Base-by-base conservation (phyloP, 2,113 vertebrate genomes). In the Acrocephalus arundinaceus region DNA sequence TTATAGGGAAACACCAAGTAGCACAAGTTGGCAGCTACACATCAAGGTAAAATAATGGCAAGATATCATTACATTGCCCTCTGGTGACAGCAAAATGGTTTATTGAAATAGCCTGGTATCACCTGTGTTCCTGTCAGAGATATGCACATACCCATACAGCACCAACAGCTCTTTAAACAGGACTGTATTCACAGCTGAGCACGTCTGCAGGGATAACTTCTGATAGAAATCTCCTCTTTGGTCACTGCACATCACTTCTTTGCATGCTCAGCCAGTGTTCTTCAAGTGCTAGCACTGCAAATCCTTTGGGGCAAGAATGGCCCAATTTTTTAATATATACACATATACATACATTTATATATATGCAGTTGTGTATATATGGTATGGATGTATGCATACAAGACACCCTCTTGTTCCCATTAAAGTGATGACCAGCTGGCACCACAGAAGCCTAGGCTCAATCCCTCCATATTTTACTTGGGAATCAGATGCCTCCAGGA, bases 251-350 rank as follows among this genome's bases (percentile, higher is more conserved):
- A 39, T 48, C 27, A 19, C 8, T 73, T 51, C 19, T n/a, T 27
- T n/a, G 5, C 3, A 0, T 51, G 45, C 21, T 59, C 33, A 55
- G 8, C 2, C 0, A 0, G 6, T 33, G 43, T 17, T 37, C 24
- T 81, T 55, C 55, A 63, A 45, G 39, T 9, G 21, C 9, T 61
- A 66, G 45, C 23, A 30, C 7, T 8, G 8, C 12, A 66, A 78
- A 43, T 35, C n/a, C 45, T 79, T 31, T 41, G 8, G 27, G 37
- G 72, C 45, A 94, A 55, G 62, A 51, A 8, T 1, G 3, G 13
- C 41, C 4, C 30, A 0, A 0, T n/a, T 49, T 63, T 52, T 21
- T 9, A 23, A 11, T 24, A 7, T 3, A 31, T 4, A 11, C 6
- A 30, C 3, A 3, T 13, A 13, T 7, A 13, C 2, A 25, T 7